Evolutionary conservation across 2,888 invertebrate genomes (phyloP).

Genomic region (Trilocha varians): DNA sequence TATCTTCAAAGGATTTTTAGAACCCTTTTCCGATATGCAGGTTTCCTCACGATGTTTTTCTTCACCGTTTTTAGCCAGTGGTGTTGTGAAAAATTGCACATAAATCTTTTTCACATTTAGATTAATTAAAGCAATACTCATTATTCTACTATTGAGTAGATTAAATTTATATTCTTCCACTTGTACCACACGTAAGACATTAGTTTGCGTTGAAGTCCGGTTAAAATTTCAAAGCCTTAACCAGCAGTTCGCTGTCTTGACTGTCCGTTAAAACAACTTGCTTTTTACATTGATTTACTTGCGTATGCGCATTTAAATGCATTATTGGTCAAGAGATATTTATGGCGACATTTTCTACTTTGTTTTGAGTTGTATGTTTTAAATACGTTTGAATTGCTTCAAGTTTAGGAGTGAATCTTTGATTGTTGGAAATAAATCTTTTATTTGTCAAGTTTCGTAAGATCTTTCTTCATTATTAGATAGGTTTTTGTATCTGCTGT

Average conservation of each 20-base stretch:
- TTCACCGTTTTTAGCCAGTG: no score
- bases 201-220: conserved; percentile 20
- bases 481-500: no score
- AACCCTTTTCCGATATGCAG: no score
- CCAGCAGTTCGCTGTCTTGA: conserved; percentile 27
- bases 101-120: no score
- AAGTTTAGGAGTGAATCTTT: background rate
- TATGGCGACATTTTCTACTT: background rate
- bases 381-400: background rate
- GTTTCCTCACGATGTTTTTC: no score
- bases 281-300: conserved; percentile 4
- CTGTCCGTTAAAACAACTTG: conserved; percentile 18
- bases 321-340: background rate
- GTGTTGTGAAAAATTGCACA: no score
- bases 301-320: background rate
- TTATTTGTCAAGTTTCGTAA: no score
- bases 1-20: no score
- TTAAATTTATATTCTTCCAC: no score
- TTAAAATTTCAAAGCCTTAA: conserved; percentile 51
- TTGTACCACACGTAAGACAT: conserved; percentile 10
- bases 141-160: no score
- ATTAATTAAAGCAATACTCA: no score
- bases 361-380: background rate
- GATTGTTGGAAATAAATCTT: background rate
- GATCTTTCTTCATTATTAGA: no score